Conservation (phyloP, 2,113 vertebrate species). For the Sylvilagus bachmani region DNA sequence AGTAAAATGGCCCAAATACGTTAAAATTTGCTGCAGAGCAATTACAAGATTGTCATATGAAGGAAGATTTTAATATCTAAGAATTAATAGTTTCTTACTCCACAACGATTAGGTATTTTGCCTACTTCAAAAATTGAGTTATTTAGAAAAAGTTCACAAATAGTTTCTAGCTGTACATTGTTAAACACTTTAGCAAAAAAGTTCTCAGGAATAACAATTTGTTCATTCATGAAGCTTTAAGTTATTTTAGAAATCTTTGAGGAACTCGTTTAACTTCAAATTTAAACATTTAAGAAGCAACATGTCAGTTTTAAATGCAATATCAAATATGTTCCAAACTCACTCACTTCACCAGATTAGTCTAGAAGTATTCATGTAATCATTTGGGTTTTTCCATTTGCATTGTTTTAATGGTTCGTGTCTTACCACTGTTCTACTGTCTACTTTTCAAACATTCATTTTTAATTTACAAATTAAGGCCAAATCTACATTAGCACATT, state of each 20-base stretch:
- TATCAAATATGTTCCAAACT: conserved; percentile 54
- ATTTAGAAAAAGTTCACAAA: conserved; percentile 64
- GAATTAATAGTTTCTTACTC: conserved; percentile 43
- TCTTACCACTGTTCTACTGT: conserved; percentile 65
- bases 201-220: conserved; percentile 67
- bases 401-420: conserved; percentile 52
- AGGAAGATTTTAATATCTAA: conserved; percentile 8
- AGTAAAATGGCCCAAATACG: not conserved
- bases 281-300: conserved; percentile 75
- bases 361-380: conserved; percentile 60
- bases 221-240: not conserved
- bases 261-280: conserved; percentile 52
- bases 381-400: conserved; percentile 64
- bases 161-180: conserved; percentile 58
- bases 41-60: conserved; percentile 14
- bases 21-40: not conserved
- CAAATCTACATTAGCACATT: conserved; percentile 49
- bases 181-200: conserved; percentile 67
- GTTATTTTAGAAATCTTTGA: conserved; percentile 67
- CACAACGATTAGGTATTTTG: not conserved
- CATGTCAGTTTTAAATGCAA: conserved; percentile 67
- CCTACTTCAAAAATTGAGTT: conserved; percentile 54
- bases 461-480: conserved; percentile 1
- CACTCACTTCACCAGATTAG: conserved; percentile 65
- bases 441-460: conserved; percentile 65